Percentiles rank a stretch among this genome's conserved stretches.
Evolutionary conservation across 2,888 invertebrate genomes (phyloP).

Genomic region (Quadriops clusia): DNA sequence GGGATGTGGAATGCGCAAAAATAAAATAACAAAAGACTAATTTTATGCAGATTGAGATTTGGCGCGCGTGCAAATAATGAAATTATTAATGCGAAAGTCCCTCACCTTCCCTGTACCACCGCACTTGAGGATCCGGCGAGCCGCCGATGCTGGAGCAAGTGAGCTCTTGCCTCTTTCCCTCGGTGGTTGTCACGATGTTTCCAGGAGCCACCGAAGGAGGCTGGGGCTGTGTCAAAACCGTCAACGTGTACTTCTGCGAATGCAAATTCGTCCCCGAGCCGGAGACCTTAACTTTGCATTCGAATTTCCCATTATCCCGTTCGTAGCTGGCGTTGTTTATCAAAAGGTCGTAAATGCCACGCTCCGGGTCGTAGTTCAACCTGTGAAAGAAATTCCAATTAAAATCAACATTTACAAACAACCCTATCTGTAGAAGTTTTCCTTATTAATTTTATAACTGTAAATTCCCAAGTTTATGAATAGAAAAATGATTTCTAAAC

Average conservation of each 20-base stretch:
- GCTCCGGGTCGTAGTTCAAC: conserved; percentile 63
- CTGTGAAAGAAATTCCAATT: conserved; percentile 43
- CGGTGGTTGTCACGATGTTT: conserved; percentile 66
- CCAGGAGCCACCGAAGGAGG: conserved; percentile 68
- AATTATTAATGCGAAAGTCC: too few species aligned
- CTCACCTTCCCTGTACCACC: conserved; percentile 65
- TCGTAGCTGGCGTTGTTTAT: conserved; percentile 84
- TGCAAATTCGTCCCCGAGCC: conserved; percentile 76
- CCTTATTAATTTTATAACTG: too few species aligned
- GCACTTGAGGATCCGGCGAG: conserved; percentile 79
- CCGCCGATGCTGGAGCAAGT: conserved; percentile 78
- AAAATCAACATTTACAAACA: too few species aligned
- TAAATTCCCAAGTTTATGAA: too few species aligned
- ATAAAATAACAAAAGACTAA: too few species aligned
- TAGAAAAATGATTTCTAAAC: too few species aligned
- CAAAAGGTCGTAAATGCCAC: conserved; percentile 79
- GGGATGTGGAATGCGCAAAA: too few species aligned
- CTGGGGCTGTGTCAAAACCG: conserved; percentile 75
- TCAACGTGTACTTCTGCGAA: conserved; percentile 71
- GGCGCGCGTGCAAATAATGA: conserved; percentile 6
- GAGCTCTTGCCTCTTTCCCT: conserved; percentile 63
- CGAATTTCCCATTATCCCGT: conserved; percentile 83
- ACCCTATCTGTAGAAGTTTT: too few species aligned
- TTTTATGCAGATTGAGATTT: too few species aligned
- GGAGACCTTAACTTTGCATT: conserved; percentile 75